These are phyloP conservation scores for Saccopteryx leptura DNA, from an alignment of 2,113 vertebrate genomes.

Conservation along the genomic window DNA sequence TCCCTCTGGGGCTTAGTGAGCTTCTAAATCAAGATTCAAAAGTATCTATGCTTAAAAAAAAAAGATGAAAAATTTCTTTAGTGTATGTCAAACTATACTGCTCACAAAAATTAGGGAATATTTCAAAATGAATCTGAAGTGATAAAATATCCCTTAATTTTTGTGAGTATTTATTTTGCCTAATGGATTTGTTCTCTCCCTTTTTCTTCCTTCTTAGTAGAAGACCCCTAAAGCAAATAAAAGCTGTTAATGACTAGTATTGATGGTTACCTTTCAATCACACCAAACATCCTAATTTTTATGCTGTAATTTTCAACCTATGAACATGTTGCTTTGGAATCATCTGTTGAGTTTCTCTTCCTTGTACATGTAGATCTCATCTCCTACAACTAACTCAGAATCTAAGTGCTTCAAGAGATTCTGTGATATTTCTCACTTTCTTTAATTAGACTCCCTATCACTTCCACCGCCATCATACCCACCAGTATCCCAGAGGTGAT, in stretches of 20 bases:
- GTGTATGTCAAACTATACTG: background rate
- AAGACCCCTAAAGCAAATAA: background rate
- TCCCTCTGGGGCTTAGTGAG: background rate
- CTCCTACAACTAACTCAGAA: background rate
- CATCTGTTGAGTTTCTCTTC: background rate
- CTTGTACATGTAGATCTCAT: background rate
- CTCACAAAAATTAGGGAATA: too few relatives aligned
- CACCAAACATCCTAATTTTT: background rate
- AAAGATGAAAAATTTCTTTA: background rate
- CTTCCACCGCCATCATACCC: background rate
- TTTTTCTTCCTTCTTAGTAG: conserved; percentile 5
- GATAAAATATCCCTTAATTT: too few relatives aligned
- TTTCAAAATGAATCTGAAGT: too few relatives aligned
- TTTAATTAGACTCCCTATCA: background rate
- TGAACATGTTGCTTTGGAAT: background rate
- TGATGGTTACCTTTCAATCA: background rate
- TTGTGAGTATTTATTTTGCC: background rate
- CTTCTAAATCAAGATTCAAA: conserved; percentile 55
- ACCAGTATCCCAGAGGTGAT: background rate
- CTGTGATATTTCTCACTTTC: background rate
- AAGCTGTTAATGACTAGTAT: background rate
- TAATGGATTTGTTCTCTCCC: background rate
- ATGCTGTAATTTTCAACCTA: background rate
- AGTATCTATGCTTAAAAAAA: background rate
- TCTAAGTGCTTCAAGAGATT: background rate